These are phyloP conservation scores for Meliscaeva auricollis DNA, from an alignment of 2,888 invertebrate genomes.

Conservation along the genomic window DNA sequence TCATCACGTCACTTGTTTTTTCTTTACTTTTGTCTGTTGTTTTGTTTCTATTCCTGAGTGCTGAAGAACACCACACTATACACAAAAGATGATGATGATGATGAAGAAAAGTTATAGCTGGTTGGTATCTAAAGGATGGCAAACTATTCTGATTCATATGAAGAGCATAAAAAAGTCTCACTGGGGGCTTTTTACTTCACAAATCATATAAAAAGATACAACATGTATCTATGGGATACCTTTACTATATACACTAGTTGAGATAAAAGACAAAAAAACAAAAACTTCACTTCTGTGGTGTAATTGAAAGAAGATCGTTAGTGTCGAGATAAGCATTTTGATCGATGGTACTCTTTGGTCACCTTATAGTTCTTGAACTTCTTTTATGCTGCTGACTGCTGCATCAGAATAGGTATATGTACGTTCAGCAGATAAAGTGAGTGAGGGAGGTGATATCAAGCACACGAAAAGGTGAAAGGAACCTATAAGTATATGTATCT, in stretches of 20 bases:
- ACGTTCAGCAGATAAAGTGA: background rate
- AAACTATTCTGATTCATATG: constrained; percentile 52
- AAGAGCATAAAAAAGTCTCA: constrained; percentile 37
- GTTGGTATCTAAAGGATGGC: constrained; percentile 23
- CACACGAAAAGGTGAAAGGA: constrained; percentile 44
- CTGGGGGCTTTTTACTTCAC: constrained; percentile 25
- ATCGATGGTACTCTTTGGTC: constrained; percentile 72
- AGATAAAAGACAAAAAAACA: constrained; percentile 39
- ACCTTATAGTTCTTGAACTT: constrained; percentile 48
- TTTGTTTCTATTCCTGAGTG: background rate
- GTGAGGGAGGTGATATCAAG: constrained; percentile 52
- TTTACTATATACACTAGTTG: constrained; percentile 13
- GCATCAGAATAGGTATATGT: background rate
- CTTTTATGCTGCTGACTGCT: constrained; percentile 5
- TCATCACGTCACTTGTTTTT: constrained; percentile 36
- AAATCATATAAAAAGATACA: constrained; percentile 47
- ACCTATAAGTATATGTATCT: constrained; percentile 24
- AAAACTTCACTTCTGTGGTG: constrained; percentile 66
- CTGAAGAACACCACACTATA: background rate
- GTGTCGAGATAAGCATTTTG: constrained; percentile 75
- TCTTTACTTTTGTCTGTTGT: background rate
- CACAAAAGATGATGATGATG: constrained; percentile 26
- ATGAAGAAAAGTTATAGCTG: constrained; percentile 14
- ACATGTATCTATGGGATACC: constrained; percentile 44
- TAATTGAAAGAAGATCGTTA: constrained; percentile 75